Evolutionary conservation across 2,113 vertebrate species (phyloP).

Genomic region (Chionis minor): DNA sequence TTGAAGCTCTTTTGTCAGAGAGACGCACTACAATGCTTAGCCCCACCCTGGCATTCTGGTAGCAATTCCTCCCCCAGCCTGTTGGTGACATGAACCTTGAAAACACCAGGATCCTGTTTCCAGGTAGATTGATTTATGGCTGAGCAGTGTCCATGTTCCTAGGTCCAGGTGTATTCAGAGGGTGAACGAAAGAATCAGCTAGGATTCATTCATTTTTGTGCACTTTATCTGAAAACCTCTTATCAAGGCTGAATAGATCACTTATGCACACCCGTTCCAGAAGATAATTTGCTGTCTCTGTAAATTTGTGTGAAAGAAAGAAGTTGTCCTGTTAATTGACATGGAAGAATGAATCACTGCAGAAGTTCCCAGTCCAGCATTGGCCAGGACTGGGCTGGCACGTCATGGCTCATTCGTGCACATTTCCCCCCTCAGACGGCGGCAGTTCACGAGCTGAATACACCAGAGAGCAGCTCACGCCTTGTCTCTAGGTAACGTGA

Average conservation of each 20-base stretch:
- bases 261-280: not conserved
- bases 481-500: not conserved
- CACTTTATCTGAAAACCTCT: not conserved
- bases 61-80: not conserved
- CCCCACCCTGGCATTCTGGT: not conserved
- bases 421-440: not conserved
- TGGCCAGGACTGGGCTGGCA: not conserved
- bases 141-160: not conserved
- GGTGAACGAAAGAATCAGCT: not conserved
- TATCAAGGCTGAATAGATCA: not conserved
- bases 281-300: not conserved
- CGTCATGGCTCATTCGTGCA: accelerated
- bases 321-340: not conserved
- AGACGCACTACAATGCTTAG: not conserved
- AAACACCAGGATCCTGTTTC: not conserved
- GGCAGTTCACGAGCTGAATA: not conserved
- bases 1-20: not conserved
- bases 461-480: not conserved
- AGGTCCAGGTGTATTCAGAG: not conserved
- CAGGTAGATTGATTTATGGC: not conserved
- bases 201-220: not conserved
- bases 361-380: not conserved
- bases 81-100: accelerated
- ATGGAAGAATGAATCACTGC: not conserved
- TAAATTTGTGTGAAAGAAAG: not conserved